A percentile compares a stretch with the other conserved stretches of the same genome.
Evolutionary conservation across 2,113 vertebrate genomes (phyloP).

Genomic region (Phyllostomus discolor): DNA sequence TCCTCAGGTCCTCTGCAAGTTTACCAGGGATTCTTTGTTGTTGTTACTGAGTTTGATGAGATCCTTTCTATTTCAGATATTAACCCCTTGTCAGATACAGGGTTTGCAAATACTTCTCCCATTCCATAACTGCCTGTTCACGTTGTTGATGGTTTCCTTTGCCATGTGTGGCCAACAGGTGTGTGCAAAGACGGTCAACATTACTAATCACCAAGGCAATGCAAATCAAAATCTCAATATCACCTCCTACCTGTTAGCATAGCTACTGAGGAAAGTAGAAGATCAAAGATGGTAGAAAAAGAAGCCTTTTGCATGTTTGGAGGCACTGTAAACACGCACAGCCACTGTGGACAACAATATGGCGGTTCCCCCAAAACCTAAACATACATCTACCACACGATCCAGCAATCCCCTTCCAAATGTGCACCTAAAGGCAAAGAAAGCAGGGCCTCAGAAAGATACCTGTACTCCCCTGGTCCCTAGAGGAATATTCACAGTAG

Average conservation of each 20-base stretch:
- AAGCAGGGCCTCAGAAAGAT: not conserved
- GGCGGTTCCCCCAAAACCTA: not conserved
- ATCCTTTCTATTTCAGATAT: not conserved
- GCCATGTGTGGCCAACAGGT: no score
- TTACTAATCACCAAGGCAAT: not conserved
- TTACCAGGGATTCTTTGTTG: not conserved
- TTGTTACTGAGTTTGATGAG: not conserved
- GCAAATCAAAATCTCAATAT: not conserved
- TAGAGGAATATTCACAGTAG: not conserved
- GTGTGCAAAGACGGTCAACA: not conserved
- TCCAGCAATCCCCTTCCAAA: not conserved
- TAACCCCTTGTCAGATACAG: not conserved
- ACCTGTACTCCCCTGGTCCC: rapidly evolving
- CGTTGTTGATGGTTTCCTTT: not conserved
- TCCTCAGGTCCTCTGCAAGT: not conserved
- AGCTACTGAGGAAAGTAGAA: not conserved
- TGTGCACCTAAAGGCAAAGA: not conserved
- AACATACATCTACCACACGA: not conserved
- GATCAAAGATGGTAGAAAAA: not conserved
- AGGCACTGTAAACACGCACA: not conserved
- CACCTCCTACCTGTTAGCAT: not conserved
- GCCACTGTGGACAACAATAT: no score
- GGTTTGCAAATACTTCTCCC: not conserved
- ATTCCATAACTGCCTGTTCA: not conserved
- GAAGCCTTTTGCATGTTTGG: not conserved